phyloP scores from a whole-genome alignment of 1,140 invertebrate species.

The Zaprionus nigranus region DNA sequence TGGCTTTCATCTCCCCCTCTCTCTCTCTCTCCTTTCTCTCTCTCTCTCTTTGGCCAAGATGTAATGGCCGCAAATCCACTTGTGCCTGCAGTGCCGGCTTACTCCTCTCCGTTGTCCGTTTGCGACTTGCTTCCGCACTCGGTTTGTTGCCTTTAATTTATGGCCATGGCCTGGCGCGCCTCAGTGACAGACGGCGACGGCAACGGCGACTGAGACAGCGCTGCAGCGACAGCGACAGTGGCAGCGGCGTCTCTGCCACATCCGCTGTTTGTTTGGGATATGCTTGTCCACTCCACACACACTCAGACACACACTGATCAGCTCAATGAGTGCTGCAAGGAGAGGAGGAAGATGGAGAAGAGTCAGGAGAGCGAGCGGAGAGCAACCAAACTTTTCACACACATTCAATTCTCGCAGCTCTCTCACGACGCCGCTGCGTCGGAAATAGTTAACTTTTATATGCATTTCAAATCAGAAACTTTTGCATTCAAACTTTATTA shows the following conservation, averaged over 20 bases:
- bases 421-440: slow-evolving; percentile 30
- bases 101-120: slow-evolving; percentile 22
- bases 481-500: slow-evolving; percentile 81
- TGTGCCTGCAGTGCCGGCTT: slow-evolving; percentile 33
- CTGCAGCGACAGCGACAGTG: slow-evolving; percentile 17
- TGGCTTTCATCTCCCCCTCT: not conserved
- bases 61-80: slow-evolving; percentile 76
- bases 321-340: slow-evolving; percentile 40
- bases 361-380: no score
- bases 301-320: slow-evolving; percentile 41
- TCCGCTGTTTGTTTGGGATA: slow-evolving; percentile 64
- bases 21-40: not conserved
- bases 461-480: slow-evolving; percentile 80
- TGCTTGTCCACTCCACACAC: not conserved
- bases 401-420: slow-evolving; percentile 58
- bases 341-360: slow-evolving; percentile 19
- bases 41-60: slow-evolving; percentile 51
- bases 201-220: slow-evolving; percentile 10
- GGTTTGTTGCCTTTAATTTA: slow-evolving; percentile 80
- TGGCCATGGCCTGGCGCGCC: slow-evolving; percentile 65
- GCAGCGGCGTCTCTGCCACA: slow-evolving; percentile 36
- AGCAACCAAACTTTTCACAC: slow-evolving; percentile 68
- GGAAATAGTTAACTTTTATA: slow-evolving; percentile 82
- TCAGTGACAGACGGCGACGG: slow-evolving; percentile 27
- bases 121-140: slow-evolving; percentile 68